Percentiles rank a stretch among this genome's conserved stretches.
Evolutionary conservation across 2,113 vertebrate species (phyloP).

Genomic region (Pipa parva): DNA sequence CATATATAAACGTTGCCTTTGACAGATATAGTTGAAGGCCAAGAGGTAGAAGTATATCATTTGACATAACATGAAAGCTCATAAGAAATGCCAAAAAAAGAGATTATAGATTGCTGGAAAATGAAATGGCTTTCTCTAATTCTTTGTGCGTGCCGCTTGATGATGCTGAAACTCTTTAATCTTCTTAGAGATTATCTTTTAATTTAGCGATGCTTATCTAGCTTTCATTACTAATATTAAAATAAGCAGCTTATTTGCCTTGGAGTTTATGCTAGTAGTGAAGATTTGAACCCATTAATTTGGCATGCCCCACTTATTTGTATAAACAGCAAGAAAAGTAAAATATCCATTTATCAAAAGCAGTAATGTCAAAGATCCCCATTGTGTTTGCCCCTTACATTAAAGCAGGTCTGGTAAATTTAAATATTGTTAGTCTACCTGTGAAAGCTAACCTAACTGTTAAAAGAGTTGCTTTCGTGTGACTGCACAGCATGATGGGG

Average conservation of each 20-base stretch:
- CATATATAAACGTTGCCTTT: constrained; percentile 1
- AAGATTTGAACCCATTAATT: constrained; percentile 46
- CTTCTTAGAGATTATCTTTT: constrained; percentile 53
- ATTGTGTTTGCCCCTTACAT: background rate
- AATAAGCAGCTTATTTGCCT: constrained; percentile 45
- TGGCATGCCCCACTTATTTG: constrained; percentile 46
- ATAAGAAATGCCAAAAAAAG: constrained; percentile 37
- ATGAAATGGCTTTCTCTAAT: constrained; percentile 45
- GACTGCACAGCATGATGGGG: too few relatives aligned
- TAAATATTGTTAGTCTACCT: too few relatives aligned
- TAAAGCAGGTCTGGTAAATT: background rate
- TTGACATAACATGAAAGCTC: constrained; percentile 36
- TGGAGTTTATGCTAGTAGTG: constrained; percentile 34
- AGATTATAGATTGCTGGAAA: constrained; percentile 48
- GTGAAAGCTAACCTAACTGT: too few relatives aligned
- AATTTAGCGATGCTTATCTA: constrained; percentile 52
- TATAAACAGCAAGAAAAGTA: constrained; percentile 34
- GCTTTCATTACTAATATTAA: constrained; percentile 53
- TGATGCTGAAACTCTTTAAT: constrained; percentile 49
- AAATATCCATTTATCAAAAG: background rate
- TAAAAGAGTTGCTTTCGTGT: too few relatives aligned
- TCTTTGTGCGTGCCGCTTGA: constrained; percentile 37
- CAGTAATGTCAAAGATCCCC: background rate
- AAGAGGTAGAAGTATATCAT: background rate
- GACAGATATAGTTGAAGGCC: constrained; percentile 16